Base-by-base conservation (phyloP, 2,888 invertebrate genomes). In the Meganola albula region DNA sequence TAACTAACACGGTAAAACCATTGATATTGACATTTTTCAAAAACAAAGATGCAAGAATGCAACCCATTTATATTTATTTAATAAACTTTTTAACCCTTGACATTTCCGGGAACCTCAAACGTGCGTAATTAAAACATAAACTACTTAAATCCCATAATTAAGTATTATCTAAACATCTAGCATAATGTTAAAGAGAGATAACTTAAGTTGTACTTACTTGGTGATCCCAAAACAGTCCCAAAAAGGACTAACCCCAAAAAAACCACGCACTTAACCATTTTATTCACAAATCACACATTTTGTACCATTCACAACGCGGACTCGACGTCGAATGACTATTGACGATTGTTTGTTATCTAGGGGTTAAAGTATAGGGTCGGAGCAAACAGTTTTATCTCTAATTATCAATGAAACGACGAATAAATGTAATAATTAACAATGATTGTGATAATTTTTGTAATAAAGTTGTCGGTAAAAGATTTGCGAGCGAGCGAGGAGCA, bases 201-300 rank as follows among this genome's bases (percentile, higher is more conserved):
- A 5, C n/a, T 9, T 10, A 27, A 29, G 31, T 35, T 30, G 45
- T 58, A 76, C 83, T 67, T 61, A 84, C 84, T 77, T 34, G 75
- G 73, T 18, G 76, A 74, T 60, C 74, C 79, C 20, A 64, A 58
- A 21, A 58, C 73, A 13, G 64, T 62, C 48, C 62, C 63, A 40
- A 52, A 53, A 34, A 71, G 44, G 65, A 76, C 80, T 72, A 83
- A 52, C 59, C 72, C 74, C 78, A 79, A 58, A 51, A 82, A 62
- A 49, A 75, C 48, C 58, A 72, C 76, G 67, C 76, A 68, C 73
- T 65, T 68, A 63, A 72, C 60, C 82, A 84, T 84, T 53, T 63
- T 75, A 56, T 63, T 63, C 58, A 53, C 57, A 53, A 63, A 54
- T 51, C 54, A 45, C 60, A 57, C 76, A 77, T 78, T 52, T 47